Base-by-base conservation (phyloP, 2,113 vertebrate genomes). In the Lepus americanus region DNA sequence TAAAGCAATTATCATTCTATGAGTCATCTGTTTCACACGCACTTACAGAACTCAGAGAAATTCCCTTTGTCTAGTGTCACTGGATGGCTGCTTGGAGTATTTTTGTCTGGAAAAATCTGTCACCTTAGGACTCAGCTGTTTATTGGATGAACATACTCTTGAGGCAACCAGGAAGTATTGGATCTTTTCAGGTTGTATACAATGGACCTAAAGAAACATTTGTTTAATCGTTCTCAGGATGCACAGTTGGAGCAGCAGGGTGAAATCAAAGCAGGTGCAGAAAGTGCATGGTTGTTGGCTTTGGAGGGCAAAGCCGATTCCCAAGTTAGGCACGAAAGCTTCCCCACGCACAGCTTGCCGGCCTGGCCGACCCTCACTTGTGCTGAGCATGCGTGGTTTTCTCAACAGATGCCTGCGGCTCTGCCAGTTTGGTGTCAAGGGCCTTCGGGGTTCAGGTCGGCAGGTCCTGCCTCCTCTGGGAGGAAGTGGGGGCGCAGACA, bases 341-440 rank as follows among this genome's bases (percentile, higher is more conserved):
- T 99, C 99, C 99, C 98, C 99, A 99, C 97, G 99, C 99, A 87
- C 99, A 99, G 98, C 99, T 99, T 94, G 99, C 98, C 96, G 99
- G 98, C 97, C 99, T 98, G 96, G 99, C 99, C 99, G 85, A 99
- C 98, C 99, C 98, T 98, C 99, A 98, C 99, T 99, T 99, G 96
- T 99, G 99, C 98, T 99, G 99, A 98, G 99, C 99, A 98, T 99
- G 99, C 98, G 99, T 99, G 98, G 99, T 99, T 98, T 99, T 99
- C 99, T 99, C 99, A 98, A 99, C 99, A 96, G 99, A 99, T 98
- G 6, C 44, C 44, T 44, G 44, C 44, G 44, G 44, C 44, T 44
- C 44, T 44, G 44, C 44, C 39, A 39, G 44, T 44, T 44, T 44
- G 44, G 44, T 44, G 44, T 44, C 44, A 44, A 44, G 44, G 44